Conservation (phyloP, 2,888 invertebrate species). For the Tipula vernalis region DNA sequence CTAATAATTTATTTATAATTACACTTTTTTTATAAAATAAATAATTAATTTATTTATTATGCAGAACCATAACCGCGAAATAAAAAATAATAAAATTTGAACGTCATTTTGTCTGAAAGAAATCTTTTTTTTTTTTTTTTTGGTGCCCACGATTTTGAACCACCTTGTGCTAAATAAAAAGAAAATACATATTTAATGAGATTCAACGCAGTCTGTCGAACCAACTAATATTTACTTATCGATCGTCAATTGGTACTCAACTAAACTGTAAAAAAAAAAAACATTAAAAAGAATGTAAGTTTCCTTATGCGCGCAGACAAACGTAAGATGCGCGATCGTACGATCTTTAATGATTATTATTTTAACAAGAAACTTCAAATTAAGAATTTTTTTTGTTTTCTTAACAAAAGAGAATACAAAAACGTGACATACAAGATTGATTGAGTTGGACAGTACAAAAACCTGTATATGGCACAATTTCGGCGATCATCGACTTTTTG, state of each 20-base stretch:
- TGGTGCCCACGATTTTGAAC: not conserved
- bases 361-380: not conserved
- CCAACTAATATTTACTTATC: not conserved
- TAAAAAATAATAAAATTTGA: no score
- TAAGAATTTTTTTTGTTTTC: not conserved
- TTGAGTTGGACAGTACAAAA: not conserved
- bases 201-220: not conserved
- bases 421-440: not conserved
- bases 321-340: not conserved
- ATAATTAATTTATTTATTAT: not conserved
- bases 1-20: no score
- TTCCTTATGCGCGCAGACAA: not conserved
- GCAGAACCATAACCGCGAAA: not conserved
- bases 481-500: not conserved
- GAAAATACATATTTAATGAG: not conserved
- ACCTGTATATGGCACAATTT: not conserved
- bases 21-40: no score
- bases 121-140: not conserved
- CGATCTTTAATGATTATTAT: not conserved
- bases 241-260: not conserved
- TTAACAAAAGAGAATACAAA: not conserved
- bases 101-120: not conserved
- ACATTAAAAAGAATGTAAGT: not conserved
- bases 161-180: not conserved
- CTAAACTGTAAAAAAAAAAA: not conserved